Percentiles rank a stretch among this genome's conserved stretches.
Conservation (phyloP, 2,888 invertebrate genomes). For the Apomyelois bistriatella region DNA sequence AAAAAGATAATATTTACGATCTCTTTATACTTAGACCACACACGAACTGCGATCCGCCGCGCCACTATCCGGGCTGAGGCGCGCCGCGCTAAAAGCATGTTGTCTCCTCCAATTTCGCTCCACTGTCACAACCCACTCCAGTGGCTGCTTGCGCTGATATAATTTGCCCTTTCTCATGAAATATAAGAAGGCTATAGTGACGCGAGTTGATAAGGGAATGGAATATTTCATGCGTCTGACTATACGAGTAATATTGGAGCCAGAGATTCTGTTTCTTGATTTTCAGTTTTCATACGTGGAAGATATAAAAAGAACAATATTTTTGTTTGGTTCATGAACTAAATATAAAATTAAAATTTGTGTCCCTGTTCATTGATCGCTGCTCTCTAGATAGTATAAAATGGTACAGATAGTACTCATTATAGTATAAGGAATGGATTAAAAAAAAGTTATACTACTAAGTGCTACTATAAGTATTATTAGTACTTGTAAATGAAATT, state of each 20-base stretch:
- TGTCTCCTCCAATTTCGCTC: conserved; percentile 68
- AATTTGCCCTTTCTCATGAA: conserved; percentile 58
- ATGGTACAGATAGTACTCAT: too few relatives aligned
- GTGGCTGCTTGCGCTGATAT: conserved; percentile 43
- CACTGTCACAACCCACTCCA: conserved; percentile 53
- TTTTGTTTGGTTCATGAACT: neutral
- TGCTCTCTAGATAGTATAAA: too few relatives aligned
- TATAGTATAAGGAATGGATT: too few relatives aligned
- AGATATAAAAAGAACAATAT: neutral
- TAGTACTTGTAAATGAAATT: too few relatives aligned
- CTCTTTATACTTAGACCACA: conserved; percentile 28
- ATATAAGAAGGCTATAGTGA: conserved; percentile 39
- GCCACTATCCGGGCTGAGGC: conserved; percentile 45
- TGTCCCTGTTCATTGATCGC: too few relatives aligned
- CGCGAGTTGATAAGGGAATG: conserved; percentile 30
- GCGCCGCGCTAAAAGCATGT: conserved; percentile 70
- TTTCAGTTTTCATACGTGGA: conserved; percentile 11
- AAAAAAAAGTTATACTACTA: too few relatives aligned
- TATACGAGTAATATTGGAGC: neutral
- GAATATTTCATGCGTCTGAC: conserved; percentile 27
- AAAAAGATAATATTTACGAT: neutral
- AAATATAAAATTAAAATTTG: too few relatives aligned
- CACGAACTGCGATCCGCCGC: conserved; percentile 44
- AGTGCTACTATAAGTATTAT: too few relatives aligned
- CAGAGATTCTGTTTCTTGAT: conserved; percentile 2